Evolutionary conservation across 2,113 vertebrate species (phyloP).

Genomic region (Oryzias javanicus): DNA sequence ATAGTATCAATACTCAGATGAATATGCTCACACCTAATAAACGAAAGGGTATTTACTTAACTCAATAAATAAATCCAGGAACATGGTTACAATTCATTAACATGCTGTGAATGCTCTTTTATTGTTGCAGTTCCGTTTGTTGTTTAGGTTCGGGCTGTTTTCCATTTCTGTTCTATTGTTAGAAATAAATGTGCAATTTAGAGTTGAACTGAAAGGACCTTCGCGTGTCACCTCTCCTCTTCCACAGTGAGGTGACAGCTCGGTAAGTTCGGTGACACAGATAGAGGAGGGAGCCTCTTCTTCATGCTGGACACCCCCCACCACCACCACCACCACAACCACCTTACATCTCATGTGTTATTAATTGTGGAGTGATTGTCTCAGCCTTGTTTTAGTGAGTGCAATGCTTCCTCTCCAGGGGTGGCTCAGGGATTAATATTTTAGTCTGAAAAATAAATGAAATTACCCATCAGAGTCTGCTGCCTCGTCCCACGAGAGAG

Average conservation of each 20-base stretch:
- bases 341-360: conserved; percentile 71
- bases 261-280: conserved; percentile 37
- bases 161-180: background rate
- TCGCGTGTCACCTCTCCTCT: conserved; percentile 33
- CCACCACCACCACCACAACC: conserved; percentile 53
- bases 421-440: conserved; percentile 76
- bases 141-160: background rate
- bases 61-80: background rate
- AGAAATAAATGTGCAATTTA: conserved; percentile 16
- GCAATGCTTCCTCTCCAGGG: conserved; percentile 72
- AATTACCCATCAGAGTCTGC: conserved; percentile 77
- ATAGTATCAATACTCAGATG: too few species aligned
- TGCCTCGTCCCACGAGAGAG: conserved; percentile 56
- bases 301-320: conserved; percentile 48
- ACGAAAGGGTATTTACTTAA: background rate
- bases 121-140: background rate
- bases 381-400: conserved; percentile 73
- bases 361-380: conserved; percentile 75
- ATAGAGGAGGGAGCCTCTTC: conserved; percentile 46
- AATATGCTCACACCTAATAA: too few species aligned
- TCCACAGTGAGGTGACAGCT: conserved; percentile 39
- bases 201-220: conserved; percentile 39
- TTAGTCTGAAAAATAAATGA: conserved; percentile 79
- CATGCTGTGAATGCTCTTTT: background rate
- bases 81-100: background rate